A percentile compares a stretch with the other conserved stretches of the same genome.
Evolutionary conservation across 2,888 invertebrate species (phyloP).

Genomic region (Drosophila fungiperda): DNA sequence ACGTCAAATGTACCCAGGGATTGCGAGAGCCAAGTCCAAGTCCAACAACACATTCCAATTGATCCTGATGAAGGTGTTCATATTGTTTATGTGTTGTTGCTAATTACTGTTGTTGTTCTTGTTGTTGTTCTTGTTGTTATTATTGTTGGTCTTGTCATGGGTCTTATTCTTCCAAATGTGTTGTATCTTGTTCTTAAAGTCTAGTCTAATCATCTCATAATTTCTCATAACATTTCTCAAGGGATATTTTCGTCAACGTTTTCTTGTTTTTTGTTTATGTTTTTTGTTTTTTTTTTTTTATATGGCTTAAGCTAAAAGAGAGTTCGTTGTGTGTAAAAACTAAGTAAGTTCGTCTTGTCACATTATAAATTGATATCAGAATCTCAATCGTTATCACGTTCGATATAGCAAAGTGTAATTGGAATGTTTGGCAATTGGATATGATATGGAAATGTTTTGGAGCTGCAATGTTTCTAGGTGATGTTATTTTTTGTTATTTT

Average conservation of each 20-base stretch:
- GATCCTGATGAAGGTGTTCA: constrained; percentile 41
- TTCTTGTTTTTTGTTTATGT: constrained; percentile 25
- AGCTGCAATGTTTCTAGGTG: constrained; percentile 26
- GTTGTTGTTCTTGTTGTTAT: constrained; percentile 40
- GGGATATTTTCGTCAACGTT: constrained; percentile 60
- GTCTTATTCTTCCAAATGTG: constrained; percentile 65
- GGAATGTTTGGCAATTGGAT: constrained; percentile 45
- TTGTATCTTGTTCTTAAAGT: constrained; percentile 57
- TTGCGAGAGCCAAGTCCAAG: constrained; percentile 33
- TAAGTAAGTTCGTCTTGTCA: constrained; percentile 65
- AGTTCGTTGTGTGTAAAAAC: constrained; percentile 57
- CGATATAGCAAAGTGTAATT: constrained; percentile 64
- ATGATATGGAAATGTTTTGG: constrained; percentile 45
- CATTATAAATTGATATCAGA: constrained; percentile 56
- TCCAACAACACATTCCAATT: constrained; percentile 55
- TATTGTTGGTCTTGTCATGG: constrained; percentile 30
- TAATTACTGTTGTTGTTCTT: constrained; percentile 23
- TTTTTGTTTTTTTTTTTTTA: constrained; percentile 24
- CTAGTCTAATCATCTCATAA: constrained; percentile 59
- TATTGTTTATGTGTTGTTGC: constrained; percentile 43
- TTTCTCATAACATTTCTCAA: constrained; percentile 55
- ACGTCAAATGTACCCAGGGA: constrained; percentile 59
- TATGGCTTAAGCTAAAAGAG: constrained; percentile 63
- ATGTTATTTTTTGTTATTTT: constrained; percentile 5
- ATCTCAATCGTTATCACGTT: constrained; percentile 79